These are phyloP conservation scores for Hypercompe scribonia DNA, from an alignment of 2,888 invertebrate genomes.

Conservation along the genomic window DNA sequence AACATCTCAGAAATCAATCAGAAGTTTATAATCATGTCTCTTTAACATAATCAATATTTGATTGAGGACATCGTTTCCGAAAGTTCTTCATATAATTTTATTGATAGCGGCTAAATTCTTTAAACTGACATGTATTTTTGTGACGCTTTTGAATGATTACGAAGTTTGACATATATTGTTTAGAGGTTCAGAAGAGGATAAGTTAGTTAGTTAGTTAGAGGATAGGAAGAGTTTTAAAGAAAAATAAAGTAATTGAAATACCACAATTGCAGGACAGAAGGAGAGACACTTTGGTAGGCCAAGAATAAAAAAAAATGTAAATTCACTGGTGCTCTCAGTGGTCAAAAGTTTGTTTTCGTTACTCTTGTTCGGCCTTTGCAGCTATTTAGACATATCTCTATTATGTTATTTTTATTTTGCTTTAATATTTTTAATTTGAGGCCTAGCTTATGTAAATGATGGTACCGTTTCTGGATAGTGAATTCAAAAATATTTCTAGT, in stretches of 20 bases:
- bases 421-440: too few relatives aligned
- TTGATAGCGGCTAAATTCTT: background rate
- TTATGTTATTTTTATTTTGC: background rate
- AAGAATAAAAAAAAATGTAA: too few relatives aligned
- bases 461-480: background rate
- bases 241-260: too few relatives aligned
- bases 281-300: too few relatives aligned
- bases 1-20: constrained; percentile 33
- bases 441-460: background rate
- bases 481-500: background rate
- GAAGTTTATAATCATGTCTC: constrained; percentile 24
- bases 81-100: background rate
- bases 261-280: background rate
- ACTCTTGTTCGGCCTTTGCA: background rate
- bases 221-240: too few relatives aligned
- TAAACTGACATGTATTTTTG: background rate
- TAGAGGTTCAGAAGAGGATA: too few relatives aligned
- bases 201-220: too few relatives aligned
- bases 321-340: background rate
- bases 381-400: background rate
- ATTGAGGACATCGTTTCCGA: constrained; percentile 7
- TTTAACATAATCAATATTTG: constrained; percentile 16
- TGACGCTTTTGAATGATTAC: background rate
- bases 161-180: too few relatives aligned
- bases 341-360: background rate